Evolutionary conservation across 1,140 invertebrate species (phyloP).

Genomic region (Saccostrea echinata): DNA sequence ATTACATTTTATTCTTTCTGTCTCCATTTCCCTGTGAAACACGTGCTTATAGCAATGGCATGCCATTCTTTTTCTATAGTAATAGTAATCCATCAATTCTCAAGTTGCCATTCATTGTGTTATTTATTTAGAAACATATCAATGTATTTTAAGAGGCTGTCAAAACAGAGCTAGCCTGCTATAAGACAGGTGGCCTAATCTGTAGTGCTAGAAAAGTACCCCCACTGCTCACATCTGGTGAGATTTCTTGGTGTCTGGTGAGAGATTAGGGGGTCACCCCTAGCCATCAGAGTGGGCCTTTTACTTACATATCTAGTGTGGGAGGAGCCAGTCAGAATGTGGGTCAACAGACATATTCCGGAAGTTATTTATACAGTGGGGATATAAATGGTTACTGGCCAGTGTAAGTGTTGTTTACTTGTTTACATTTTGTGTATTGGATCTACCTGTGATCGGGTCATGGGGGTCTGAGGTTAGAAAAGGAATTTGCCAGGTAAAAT

Average conservation of each 20-base stretch:
- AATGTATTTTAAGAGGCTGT: constrained; percentile 32
- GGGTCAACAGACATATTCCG: constrained; percentile 29
- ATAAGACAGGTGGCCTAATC: constrained; percentile 8
- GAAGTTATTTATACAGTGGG: constrained; percentile 21
- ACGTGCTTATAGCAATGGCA: not conserved
- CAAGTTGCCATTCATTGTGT: constrained; percentile 29
- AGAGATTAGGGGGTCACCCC: not conserved
- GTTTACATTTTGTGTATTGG: constrained; percentile 35
- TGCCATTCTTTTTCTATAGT: constrained; percentile 29
- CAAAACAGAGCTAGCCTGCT: constrained; percentile 12
- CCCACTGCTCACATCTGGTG: not conserved
- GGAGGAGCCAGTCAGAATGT: constrained; percentile 27
- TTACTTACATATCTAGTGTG: constrained; percentile 28
- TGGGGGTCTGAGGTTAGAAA: not conserved
- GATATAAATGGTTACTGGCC: constrained; percentile 17
- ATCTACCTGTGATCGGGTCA: constrained; percentile 1
- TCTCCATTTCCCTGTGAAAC: not conserved
- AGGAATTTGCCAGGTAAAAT: not conserved
- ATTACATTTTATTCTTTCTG: not conserved
- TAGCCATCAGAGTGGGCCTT: constrained; percentile 15
- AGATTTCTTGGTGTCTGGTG: not conserved
- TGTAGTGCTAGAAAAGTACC: not conserved
- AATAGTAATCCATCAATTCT: constrained; percentile 35
- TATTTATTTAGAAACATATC: constrained; percentile 31
- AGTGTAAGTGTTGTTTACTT: constrained; percentile 15